Evolutionary conservation across 2,888 invertebrate species (phyloP).

Genomic region (Lepidochrysops patricia): DNA sequence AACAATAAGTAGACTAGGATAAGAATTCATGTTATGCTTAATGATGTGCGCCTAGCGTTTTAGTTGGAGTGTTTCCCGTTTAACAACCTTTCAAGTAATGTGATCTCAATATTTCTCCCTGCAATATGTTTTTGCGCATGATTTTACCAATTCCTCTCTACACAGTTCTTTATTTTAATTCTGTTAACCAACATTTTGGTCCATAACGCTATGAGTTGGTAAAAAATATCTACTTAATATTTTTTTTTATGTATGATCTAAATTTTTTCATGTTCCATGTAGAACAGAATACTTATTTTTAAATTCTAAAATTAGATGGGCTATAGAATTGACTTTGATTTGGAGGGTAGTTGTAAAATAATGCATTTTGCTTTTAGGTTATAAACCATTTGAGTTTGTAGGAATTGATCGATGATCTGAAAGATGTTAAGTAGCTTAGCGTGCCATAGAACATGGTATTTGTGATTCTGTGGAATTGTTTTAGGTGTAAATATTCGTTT

Average conservation of each 20-base stretch:
- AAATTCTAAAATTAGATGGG: not conserved
- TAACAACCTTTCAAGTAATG: not conserved
- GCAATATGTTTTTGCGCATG: slow-evolving; percentile 7
- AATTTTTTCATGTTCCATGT: no score
- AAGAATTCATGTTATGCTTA: slow-evolving; percentile 32
- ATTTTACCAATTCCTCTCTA: slow-evolving; percentile 1
- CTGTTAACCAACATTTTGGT: no score
- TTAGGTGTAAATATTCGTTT: slow-evolving; percentile 62
- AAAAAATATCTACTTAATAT: no score
- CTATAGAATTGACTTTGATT: not conserved
- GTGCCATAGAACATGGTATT: slow-evolving; percentile 35
- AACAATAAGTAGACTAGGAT: slow-evolving; percentile 68
- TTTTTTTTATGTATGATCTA: no score
- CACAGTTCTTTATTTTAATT: not conserved
- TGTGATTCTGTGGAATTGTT: slow-evolving; percentile 41
- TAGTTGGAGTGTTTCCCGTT: slow-evolving; percentile 30
- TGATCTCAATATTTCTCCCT: slow-evolving; percentile 24
- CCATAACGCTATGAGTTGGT: no score
- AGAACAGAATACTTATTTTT: not conserved
- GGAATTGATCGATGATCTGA: slow-evolving; percentile 40
- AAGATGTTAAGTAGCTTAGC: slow-evolving; percentile 24
- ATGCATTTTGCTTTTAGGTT: slow-evolving; percentile 9
- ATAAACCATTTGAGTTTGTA: slow-evolving; percentile 17
- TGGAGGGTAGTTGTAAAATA: slow-evolving; percentile 7
- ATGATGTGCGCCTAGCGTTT: slow-evolving; percentile 57